Conservation (phyloP, 2,888 invertebrate genomes). For the Leptopilina myrica region DNA sequence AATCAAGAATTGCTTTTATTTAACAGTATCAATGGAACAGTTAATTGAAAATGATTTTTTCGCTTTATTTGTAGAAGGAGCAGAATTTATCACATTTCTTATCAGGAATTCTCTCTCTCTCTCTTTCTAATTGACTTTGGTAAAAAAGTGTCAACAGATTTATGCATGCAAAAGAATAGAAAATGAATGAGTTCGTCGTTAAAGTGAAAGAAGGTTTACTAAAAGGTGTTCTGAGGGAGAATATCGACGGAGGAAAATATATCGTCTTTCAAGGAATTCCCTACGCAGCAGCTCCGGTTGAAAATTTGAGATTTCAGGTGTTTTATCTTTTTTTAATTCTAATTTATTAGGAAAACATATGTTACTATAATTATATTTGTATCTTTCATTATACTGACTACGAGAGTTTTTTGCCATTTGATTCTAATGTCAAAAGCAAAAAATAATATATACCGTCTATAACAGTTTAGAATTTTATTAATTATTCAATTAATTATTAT, state of each 20-base stretch:
- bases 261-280: conserved; percentile 24
- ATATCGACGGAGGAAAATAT: conserved; percentile 13
- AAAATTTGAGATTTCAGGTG: conserved; percentile 19
- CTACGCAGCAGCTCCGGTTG: conserved; percentile 11
- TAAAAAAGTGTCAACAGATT: not conserved
- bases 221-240: not conserved
- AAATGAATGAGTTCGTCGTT: not conserved
- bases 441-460: no score
- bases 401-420: no score
- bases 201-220: conserved; percentile 3
- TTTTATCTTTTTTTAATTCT: not conserved
- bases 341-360: not conserved
- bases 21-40: no score
- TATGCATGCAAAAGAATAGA: not conserved
- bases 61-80: no score
- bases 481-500: no score
- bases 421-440: no score
- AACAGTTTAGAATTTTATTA: no score
- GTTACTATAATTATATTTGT: not conserved
- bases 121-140: not conserved
- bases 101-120: not conserved
- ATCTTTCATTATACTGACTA: not conserved
- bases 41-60: no score
- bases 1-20: no score
- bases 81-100: not conserved